A percentile compares a stretch with the other conserved stretches of the same genome.
These are phyloP conservation scores for Mallotus villosus DNA, from an alignment of 2,797 vertebrate species.

Conservation along the genomic window DNA sequence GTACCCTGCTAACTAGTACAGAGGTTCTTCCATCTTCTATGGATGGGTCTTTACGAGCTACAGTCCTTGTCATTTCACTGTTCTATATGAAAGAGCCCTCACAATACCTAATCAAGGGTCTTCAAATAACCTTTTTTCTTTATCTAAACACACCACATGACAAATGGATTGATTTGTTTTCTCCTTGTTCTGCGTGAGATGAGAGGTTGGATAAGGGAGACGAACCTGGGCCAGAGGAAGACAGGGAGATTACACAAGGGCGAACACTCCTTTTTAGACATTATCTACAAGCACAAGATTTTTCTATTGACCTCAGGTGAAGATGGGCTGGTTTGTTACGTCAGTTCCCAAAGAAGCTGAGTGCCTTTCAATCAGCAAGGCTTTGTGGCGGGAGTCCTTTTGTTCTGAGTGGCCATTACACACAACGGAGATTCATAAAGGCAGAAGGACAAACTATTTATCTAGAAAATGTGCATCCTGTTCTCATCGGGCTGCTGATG, in stretches of 20 bases:
- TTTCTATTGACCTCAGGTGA: conserved; percentile 46
- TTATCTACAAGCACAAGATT: conserved; percentile 48
- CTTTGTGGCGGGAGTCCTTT: conserved; percentile 65
- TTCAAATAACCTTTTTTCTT: conserved; percentile 39
- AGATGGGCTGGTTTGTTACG: conserved; percentile 25
- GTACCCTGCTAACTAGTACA: not conserved
- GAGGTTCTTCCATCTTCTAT: not conserved
- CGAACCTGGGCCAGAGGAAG: not conserved
- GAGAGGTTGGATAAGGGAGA: conserved; percentile 19
- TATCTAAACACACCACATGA: conserved; percentile 36
- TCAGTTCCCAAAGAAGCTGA: conserved; percentile 37
- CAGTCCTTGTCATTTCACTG: not conserved
- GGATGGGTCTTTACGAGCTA: no score
- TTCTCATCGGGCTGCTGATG: not conserved
- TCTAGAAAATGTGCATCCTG: not conserved
- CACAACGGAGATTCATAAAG: conserved; percentile 52
- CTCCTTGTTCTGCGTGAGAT: conserved; percentile 14
- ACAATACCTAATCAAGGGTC: conserved; percentile 34
- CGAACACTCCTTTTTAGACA: conserved; percentile 44
- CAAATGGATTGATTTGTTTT: conserved; percentile 40
- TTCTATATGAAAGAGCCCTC: conserved; percentile 6
- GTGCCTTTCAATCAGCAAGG: conserved; percentile 68
- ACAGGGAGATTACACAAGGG: conserved; percentile 18
- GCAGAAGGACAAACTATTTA: not conserved
- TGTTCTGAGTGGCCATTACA: conserved; percentile 60